Conservation (phyloP, 2,888 invertebrate genomes). For the Embidobia sp. region DNA sequence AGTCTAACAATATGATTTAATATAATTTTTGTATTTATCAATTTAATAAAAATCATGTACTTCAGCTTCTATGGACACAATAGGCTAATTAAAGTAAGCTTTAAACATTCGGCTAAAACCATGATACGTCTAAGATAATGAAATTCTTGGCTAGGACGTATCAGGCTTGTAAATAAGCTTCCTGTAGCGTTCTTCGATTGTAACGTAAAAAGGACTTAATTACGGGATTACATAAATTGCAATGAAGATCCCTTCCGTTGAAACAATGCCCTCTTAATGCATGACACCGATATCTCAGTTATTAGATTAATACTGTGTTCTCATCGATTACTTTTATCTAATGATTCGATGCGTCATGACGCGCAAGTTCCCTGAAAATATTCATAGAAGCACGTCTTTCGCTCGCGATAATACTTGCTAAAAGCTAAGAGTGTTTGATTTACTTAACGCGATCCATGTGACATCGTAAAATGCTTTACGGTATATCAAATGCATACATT, state of each 20-base stretch:
- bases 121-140: constrained; percentile 22
- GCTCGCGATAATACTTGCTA: constrained; percentile 27
- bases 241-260: neutral
- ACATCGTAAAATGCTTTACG: constrained; percentile 22
- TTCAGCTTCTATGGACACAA: too few relatives aligned
- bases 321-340: constrained; percentile 28
- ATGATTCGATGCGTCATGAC: constrained; percentile 23
- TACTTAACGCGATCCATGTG: constrained; percentile 24
- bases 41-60: too few relatives aligned
- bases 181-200: neutral
- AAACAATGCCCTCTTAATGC: neutral
- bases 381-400: constrained; percentile 15
- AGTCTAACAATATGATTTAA: too few relatives aligned
- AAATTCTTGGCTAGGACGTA: constrained; percentile 28
- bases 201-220: neutral
- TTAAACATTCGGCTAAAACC: neutral
- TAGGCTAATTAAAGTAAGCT: constrained; percentile 12
- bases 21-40: too few relatives aligned
- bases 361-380: constrained; percentile 31
- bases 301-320: constrained; percentile 36
- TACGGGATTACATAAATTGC: neutral
- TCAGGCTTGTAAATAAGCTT: neutral
- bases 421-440: constrained; percentile 41
- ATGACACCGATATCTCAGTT: constrained; percentile 17
- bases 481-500: constrained; percentile 27